A percentile compares a stretch with the other conserved stretches of the same genome.
These are phyloP conservation scores for Archaeoteleia sp. DNA, from an alignment of 2,888 invertebrate genomes.

Conservation along the genomic window DNA sequence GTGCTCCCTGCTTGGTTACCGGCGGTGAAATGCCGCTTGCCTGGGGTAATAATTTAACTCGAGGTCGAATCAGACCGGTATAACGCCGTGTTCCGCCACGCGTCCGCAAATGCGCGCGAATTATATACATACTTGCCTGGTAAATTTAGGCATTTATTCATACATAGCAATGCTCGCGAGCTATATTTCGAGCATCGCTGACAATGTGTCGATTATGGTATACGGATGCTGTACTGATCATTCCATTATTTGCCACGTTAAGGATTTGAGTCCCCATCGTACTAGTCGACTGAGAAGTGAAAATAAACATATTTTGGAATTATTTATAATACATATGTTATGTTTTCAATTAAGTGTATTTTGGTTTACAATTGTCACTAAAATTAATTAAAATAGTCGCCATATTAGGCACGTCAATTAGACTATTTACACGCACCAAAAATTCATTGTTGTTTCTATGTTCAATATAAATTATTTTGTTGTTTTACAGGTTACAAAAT, in stretches of 20 bases:
- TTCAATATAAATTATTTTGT: too few relatives aligned
- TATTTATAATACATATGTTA: too few relatives aligned
- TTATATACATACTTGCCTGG: slow-evolving; percentile 36
- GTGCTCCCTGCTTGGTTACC: slow-evolving; percentile 50
- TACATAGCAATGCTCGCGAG: slow-evolving; percentile 1
- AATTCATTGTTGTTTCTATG: too few relatives aligned
- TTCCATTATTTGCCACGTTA: slow-evolving; percentile 33
- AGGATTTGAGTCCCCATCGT: slow-evolving; percentile 13
- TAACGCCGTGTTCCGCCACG: slow-evolving; percentile 55
- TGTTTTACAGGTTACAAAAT: too few relatives aligned
- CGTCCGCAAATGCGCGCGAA: slow-evolving; percentile 40
- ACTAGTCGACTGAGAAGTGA: too few relatives aligned
- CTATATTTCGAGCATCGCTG: slow-evolving; percentile 14
- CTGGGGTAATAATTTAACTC: slow-evolving; percentile 68
- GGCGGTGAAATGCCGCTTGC: slow-evolving; percentile 60
- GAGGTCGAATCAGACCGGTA: slow-evolving; percentile 67
- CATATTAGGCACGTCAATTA: too few relatives aligned
- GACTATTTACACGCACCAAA: too few relatives aligned
- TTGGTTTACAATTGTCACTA: too few relatives aligned
- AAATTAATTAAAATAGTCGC: too few relatives aligned
- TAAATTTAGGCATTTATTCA: slow-evolving; percentile 30
- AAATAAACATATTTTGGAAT: too few relatives aligned
- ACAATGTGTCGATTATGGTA: not conserved
- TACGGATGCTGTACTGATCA: slow-evolving; percentile 9
- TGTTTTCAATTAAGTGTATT: too few relatives aligned